A percentile compares a stretch with the other conserved stretches of the same genome.
Evolutionary conservation across 1,140 invertebrate species (phyloP).

Genomic region (Drosophila nasuta): DNA sequence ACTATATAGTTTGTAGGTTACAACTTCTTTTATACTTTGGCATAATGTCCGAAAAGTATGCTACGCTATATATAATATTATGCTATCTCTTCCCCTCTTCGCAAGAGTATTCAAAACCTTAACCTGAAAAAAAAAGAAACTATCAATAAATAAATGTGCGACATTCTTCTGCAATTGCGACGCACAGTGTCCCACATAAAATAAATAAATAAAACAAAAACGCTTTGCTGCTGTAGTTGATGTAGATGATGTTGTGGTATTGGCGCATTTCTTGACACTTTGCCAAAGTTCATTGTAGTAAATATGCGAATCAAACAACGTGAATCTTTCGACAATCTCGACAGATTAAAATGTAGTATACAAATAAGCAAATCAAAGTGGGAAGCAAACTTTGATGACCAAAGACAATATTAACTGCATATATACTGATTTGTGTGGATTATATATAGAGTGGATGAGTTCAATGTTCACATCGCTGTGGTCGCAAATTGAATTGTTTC

Average conservation of each 20-base stretch:
- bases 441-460: slow-evolving; percentile 1
- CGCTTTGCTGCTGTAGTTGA: slow-evolving; percentile 4
- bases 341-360: slow-evolving; percentile 18
- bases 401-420: neutral
- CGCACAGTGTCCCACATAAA: slow-evolving; percentile 30
- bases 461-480: slow-evolving; percentile 8
- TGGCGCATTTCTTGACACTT: slow-evolving; percentile 54
- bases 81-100: neutral
- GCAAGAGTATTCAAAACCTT: slow-evolving; percentile 43
- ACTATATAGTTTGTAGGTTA: neutral
- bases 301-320: slow-evolving; percentile 36
- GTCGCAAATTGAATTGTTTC: slow-evolving; percentile 8
- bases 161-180: slow-evolving; percentile 40
- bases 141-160: slow-evolving; percentile 32
- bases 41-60: neutral
- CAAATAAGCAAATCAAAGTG: slow-evolving; percentile 17
- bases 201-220: slow-evolving; percentile 49
- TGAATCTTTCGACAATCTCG: neutral
- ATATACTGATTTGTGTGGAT: neutral
- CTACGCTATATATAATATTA: no score
- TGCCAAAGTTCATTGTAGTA: slow-evolving; percentile 76
- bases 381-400: slow-evolving; percentile 5
- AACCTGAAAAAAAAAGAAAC: slow-evolving; percentile 53
- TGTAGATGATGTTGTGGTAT: slow-evolving; percentile 2
- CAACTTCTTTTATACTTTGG: neutral